These are phyloP conservation scores for Hoplostethus atlanticus DNA, from an alignment of 2,797 vertebrate genomes.

Conservation along the genomic window DNA sequence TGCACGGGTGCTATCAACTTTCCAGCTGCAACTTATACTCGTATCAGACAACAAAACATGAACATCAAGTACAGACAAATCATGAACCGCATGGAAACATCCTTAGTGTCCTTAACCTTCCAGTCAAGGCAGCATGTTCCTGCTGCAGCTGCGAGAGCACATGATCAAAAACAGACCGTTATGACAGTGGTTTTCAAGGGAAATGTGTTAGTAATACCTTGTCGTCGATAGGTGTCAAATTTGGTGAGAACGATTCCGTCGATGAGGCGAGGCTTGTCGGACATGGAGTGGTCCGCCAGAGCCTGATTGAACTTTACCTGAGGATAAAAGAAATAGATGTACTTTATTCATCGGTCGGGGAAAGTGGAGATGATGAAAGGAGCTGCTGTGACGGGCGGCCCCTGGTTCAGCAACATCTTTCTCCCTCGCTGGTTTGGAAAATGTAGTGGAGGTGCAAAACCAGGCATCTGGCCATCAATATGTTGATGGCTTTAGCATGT, in stretches of 20 bases:
- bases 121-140: neutral
- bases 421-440: slow-evolving; percentile 2
- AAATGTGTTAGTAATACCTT: slow-evolving; percentile 83
- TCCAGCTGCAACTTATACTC: neutral
- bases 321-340: neutral
- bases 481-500: neutral
- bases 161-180: neutral
- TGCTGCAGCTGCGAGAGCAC: neutral
- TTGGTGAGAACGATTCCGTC: slow-evolving; percentile 99
- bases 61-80: neutral
- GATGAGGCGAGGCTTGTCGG: slow-evolving; percentile 95
- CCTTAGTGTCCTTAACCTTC: neutral
- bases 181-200: neutral
- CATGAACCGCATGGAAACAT: neutral
- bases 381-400: neutral
- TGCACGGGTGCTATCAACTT: slow-evolving; percentile 15
- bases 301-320: slow-evolving; percentile 99
- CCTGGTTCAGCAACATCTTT: neutral
- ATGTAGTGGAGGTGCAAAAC: neutral
- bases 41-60: neutral
- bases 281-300: slow-evolving; percentile 96
- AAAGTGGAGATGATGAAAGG: neutral
- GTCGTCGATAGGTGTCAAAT: slow-evolving; percentile 98
- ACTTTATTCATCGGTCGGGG: too few relatives aligned
- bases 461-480: slow-evolving; percentile 9